Evolutionary conservation across 2,888 invertebrate genomes (phyloP).

Genomic region (Sinelater perroti): DNA sequence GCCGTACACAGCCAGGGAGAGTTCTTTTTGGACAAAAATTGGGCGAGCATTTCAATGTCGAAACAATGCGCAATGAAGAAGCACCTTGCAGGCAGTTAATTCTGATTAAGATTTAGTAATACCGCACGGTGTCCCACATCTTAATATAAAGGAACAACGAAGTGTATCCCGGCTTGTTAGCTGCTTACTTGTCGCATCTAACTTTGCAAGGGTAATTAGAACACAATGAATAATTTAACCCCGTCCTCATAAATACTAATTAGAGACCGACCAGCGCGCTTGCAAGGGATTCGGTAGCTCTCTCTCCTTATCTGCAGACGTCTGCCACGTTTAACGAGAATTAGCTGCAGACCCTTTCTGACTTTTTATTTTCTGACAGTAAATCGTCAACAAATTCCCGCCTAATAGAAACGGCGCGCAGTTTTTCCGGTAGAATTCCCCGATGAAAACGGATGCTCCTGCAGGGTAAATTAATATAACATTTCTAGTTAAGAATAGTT

Average conservation of each 20-base stretch:
- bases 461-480: no score
- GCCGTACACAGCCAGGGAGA: slow-evolving; percentile 1
- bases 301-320: slow-evolving; percentile 39
- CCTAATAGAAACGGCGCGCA: slow-evolving; percentile 3
- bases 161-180: slow-evolving; percentile 38
- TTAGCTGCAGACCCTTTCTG: slow-evolving; percentile 15
- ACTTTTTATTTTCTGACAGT: slow-evolving; percentile 27
- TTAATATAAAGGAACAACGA: slow-evolving; percentile 31
- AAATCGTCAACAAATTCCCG: slow-evolving; percentile 18
- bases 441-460: no score
- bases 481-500: no score
- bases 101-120: slow-evolving; percentile 24
- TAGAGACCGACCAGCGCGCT: slow-evolving; percentile 39
- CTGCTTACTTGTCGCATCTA: slow-evolving; percentile 45
- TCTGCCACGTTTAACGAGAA: slow-evolving; percentile 23
- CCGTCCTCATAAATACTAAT: slow-evolving; percentile 56
- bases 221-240: slow-evolving; percentile 56
- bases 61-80: background rate
- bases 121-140: slow-evolving; percentile 22
- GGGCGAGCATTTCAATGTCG: background rate
- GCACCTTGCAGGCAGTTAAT: slow-evolving; percentile 14
- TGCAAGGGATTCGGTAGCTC: slow-evolving; percentile 32
- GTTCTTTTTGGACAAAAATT: slow-evolving; percentile 5
- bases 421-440: no score
- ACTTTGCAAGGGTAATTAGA: slow-evolving; percentile 55